phyloP scores from a whole-genome alignment of 2,797 vertebrate genomes.

The Peromyscus aztecus region DNA sequence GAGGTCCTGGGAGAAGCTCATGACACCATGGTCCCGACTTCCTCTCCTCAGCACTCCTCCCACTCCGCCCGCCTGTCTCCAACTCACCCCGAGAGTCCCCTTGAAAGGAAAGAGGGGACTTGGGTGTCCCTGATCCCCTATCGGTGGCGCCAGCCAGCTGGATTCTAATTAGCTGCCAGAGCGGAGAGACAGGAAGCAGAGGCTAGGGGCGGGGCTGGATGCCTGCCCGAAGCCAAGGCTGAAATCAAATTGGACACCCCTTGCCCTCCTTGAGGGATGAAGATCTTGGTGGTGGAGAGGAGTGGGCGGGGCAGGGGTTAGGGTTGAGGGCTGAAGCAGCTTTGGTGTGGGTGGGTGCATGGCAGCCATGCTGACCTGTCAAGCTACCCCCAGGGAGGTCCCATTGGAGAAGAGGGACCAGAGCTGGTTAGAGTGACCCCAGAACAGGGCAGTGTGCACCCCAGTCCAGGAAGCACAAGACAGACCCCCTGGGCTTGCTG shows the following conservation, averaged over 20 bases:
- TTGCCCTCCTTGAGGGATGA: background rate
- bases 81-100: conserved; percentile 39
- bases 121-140: conserved; percentile 62
- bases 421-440: no score
- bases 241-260: rapidly evolving
- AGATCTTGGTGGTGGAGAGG: background rate
- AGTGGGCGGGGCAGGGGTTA: background rate
- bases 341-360: background rate
- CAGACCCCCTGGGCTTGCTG: background rate
- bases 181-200: conserved; percentile 55
- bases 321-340: background rate
- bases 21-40: background rate
- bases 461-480: background rate
- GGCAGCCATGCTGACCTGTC: background rate
- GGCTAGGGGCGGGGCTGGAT: background rate
- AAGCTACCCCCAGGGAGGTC: no score
- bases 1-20: background rate
- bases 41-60: background rate
- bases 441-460: background rate
- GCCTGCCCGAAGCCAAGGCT: background rate
- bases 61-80: conserved; percentile 61
- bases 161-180: conserved; percentile 74
- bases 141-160: conserved; percentile 77
- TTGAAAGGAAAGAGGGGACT: conserved; percentile 67
- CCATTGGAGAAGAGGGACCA: background rate